phyloP scores from a whole-genome alignment of 2,888 invertebrate genomes.

The Hyles lineata region DNA sequence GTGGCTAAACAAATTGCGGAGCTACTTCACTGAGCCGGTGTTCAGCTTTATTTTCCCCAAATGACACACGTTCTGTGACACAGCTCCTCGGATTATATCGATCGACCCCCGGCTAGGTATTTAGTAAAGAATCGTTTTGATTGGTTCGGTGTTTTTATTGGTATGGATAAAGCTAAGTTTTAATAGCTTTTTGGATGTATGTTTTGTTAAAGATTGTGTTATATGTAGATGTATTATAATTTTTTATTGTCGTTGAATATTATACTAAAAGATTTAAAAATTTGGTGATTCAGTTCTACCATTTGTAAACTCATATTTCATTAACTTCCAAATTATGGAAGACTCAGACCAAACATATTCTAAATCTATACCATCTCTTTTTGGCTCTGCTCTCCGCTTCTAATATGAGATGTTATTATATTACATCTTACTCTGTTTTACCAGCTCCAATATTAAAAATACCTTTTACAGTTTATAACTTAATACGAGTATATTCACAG shows the following conservation, averaged over 20 bases:
- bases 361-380: too few relatives aligned
- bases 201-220: not conserved
- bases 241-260: not conserved
- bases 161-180: not conserved
- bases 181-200: not conserved
- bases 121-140: slow-evolving; percentile 47
- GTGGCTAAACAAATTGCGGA: slow-evolving; percentile 72
- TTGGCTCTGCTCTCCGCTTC: too few relatives aligned
- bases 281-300: too few relatives aligned
- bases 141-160: not conserved
- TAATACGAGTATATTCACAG: too few relatives aligned
- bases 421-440: too few relatives aligned
- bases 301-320: too few relatives aligned
- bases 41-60: slow-evolving; percentile 68
- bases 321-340: too few relatives aligned
- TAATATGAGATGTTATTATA: too few relatives aligned
- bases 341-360: too few relatives aligned
- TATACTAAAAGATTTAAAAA: too few relatives aligned
- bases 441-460: too few relatives aligned
- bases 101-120: slow-evolving; percentile 47
- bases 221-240: not conserved
- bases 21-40: slow-evolving; percentile 72
- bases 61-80: slow-evolving; percentile 60
- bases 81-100: slow-evolving; percentile 67
- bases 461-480: too few relatives aligned